Evolutionary conservation across 2,888 invertebrate species (phyloP).

Genomic region (Caenorhabditis macrosperma): DNA sequence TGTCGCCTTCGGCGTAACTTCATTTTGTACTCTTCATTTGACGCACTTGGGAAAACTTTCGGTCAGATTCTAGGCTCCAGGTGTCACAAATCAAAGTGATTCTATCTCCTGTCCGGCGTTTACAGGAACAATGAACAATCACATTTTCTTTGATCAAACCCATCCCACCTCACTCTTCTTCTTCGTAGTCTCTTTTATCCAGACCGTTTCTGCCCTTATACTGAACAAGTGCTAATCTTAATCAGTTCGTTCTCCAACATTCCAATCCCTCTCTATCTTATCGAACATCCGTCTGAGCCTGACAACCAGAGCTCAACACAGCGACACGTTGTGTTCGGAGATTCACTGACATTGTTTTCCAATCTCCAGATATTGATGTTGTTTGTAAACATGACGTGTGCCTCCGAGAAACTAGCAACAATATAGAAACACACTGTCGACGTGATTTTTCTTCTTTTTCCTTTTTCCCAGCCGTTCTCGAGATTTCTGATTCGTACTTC

Average conservation of each 20-base stretch:
- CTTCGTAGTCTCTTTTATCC: not conserved
- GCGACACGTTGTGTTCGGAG: not conserved
- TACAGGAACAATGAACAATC: too few relatives aligned
- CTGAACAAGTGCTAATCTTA: not conserved
- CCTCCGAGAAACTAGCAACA: too few relatives aligned
- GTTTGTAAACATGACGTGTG: not conserved
- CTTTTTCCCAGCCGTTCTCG: not conserved
- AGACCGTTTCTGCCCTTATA: not conserved
- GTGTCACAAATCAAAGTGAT: not conserved
- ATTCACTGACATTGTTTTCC: not conserved
- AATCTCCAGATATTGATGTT: not conserved
- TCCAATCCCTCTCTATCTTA: not conserved
- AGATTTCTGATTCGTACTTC: not conserved
- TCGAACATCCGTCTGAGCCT: slow-evolving; percentile 22
- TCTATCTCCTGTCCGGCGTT: too few relatives aligned
- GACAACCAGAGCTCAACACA: slow-evolving; percentile 10
- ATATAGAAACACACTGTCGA: not conserved
- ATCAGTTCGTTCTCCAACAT: not conserved
- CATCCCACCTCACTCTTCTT: not conserved
- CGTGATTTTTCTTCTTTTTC: not conserved
- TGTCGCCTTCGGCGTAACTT: slow-evolving; percentile 6
- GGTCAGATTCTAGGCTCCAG: slow-evolving; percentile 9
- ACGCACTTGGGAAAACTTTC: slow-evolving; percentile 18
- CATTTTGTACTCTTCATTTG: slow-evolving; percentile 26
- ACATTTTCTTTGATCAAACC: too few relatives aligned